Percentiles rank a stretch among this genome's conserved stretches.
Conservation (phyloP, 1,140 invertebrate species). For the Hylaeus anthracinus region DNA sequence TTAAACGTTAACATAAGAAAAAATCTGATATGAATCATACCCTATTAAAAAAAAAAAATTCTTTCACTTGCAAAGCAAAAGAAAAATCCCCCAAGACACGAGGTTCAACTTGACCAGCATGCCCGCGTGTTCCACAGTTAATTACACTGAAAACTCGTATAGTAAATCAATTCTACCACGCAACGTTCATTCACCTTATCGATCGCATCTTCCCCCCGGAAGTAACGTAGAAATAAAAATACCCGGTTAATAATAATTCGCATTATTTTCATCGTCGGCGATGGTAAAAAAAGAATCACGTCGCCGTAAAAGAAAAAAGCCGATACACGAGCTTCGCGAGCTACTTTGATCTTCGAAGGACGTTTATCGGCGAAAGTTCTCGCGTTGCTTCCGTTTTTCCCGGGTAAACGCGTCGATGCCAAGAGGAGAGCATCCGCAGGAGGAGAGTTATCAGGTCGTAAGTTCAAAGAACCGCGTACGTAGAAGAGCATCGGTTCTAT, state of each 20-base stretch:
- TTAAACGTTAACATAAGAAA: too few species aligned
- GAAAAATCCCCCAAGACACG: too few species aligned
- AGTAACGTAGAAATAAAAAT: background rate
- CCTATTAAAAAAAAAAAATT: too few species aligned
- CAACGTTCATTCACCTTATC: background rate
- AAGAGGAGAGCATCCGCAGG: conserved; percentile 50
- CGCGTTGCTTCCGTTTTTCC: conserved; percentile 24
- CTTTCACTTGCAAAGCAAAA: too few species aligned
- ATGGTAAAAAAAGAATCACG: too few species aligned
- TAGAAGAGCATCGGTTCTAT: conserved; percentile 34
- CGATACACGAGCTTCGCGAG: background rate
- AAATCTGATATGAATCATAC: too few species aligned
- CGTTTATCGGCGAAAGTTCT: conserved; percentile 22
- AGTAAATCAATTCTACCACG: too few species aligned
- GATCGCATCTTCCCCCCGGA: background rate
- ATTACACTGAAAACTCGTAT: too few species aligned
- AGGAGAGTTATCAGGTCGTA: conserved; percentile 67
- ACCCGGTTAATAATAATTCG: background rate
- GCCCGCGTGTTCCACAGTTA: too few species aligned
- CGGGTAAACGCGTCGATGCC: conserved; percentile 40
- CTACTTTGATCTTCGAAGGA: conserved; percentile 33
- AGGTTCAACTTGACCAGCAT: too few species aligned
- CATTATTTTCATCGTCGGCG: conserved; percentile 9
- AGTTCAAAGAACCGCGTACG: conserved; percentile 68
- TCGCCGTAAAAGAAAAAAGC: background rate